Evolutionary conservation across 2,888 invertebrate species (phyloP).

Genomic region (Panorpa germanica): DNA sequence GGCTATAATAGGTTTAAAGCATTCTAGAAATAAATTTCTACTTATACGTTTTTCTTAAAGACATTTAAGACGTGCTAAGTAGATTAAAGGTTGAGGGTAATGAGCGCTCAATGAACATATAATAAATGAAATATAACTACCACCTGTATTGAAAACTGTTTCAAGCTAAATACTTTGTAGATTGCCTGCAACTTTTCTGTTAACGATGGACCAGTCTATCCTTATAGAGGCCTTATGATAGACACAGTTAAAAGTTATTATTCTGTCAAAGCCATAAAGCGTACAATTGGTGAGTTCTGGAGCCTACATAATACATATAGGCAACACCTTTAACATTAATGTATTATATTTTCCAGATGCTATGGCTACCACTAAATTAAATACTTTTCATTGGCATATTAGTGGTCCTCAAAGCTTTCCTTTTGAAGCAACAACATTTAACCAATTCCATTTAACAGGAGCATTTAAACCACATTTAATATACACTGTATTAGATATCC

Average conservation of each 20-base stretch:
- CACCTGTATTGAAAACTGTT: too few species aligned
- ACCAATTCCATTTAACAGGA: conserved; percentile 45
- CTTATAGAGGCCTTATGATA: conserved; percentile 40
- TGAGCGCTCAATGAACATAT: too few species aligned
- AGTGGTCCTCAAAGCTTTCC: conserved; percentile 83
- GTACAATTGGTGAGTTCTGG: conserved; percentile 9
- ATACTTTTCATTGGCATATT: conserved; percentile 80
- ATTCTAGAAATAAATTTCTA: too few species aligned
- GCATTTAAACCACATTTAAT: conserved; percentile 50
- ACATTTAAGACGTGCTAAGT: too few species aligned
- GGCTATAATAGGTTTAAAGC: too few species aligned
- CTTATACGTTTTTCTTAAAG: too few species aligned
- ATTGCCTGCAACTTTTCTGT: too few species aligned
- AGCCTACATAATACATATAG: too few species aligned
- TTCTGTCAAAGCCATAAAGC: conserved; percentile 9
- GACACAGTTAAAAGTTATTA: conserved; percentile 42
- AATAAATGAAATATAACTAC: not conserved
- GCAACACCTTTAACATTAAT: not conserved
- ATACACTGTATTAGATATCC: conserved; percentile 42
- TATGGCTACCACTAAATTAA: conserved; percentile 69
- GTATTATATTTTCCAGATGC: conserved; percentile 30
- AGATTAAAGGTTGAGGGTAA: too few species aligned
- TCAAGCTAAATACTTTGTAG: too few species aligned
- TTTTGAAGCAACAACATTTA: conserved; percentile 45
- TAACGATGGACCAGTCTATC: conserved; percentile 34